These are phyloP conservation scores for Exephanes ischioxanthus DNA, from an alignment of 2,888 invertebrate species.

Conservation along the genomic window DNA sequence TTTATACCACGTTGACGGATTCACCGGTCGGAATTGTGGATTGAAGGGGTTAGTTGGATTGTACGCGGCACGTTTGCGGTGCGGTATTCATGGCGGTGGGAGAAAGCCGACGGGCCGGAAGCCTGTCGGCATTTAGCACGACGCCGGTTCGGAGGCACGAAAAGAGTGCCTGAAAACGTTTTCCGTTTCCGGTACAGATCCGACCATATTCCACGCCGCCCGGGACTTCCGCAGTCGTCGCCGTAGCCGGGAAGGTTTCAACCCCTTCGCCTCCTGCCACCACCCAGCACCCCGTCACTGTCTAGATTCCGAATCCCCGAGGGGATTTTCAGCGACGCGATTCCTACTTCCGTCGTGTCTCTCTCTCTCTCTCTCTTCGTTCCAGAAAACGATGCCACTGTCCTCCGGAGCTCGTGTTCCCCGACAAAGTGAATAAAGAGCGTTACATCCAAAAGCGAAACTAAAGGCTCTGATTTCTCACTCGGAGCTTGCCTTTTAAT, in stretches of 20 bases:
- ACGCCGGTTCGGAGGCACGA: conserved; percentile 71
- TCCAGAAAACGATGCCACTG: conserved; percentile 42
- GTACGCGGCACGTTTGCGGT: conserved; percentile 2
- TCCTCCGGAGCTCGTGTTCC: conserved; percentile 27
- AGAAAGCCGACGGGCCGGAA: conserved; percentile 53
- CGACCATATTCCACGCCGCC: conserved; percentile 72
- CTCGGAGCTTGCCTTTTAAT: not conserved
- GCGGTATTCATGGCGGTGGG: conserved; percentile 4
- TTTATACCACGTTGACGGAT: not conserved
- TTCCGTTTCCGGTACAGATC: conserved; percentile 77
- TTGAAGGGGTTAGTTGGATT: conserved; percentile 1
- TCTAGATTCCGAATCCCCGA: conserved; percentile 38
- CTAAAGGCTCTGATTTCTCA: not conserved
- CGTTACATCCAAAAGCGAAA: conserved; percentile 25
- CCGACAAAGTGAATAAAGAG: conserved; percentile 55
- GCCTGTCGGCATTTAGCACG: conserved; percentile 59
- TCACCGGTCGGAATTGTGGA: not conserved
- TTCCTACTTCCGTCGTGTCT: conserved; percentile 37
- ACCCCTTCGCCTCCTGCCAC: conserved; percentile 50
- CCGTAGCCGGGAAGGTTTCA: conserved; percentile 46
- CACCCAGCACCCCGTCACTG: conserved; percentile 45
- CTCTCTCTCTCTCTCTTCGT: conserved; percentile 24
- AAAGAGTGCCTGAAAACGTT: conserved; percentile 74
- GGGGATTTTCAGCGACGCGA: conserved; percentile 55
- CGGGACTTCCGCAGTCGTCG: conserved; percentile 69